Evolutionary conservation across 1,140 invertebrate species (phyloP).

Genomic region (Drosophila pseudoobscura): DNA sequence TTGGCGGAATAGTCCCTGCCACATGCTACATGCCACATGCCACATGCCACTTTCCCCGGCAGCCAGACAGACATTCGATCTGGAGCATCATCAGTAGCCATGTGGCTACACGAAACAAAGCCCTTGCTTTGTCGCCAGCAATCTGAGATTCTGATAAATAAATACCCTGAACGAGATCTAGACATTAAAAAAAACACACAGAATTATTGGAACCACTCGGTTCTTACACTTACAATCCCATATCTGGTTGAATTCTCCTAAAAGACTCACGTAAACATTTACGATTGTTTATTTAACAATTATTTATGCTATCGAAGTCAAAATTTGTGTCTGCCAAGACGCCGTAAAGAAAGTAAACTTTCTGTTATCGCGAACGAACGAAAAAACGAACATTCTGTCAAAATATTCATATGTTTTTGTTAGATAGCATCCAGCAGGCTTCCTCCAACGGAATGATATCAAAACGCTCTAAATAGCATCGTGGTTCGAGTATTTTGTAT

Average conservation of each 20-base stretch:
- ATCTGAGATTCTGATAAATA: conserved; percentile 9
- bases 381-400: not conserved
- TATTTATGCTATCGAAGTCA: conserved; percentile 8
- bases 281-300: conserved; percentile 31
- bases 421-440: conserved; percentile 9
- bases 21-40: too few species aligned
- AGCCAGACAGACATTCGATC: conserved; percentile 7
- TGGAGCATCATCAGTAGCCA: conserved; percentile 1
- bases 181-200: not conserved
- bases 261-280: conserved; percentile 25
- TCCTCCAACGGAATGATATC: conserved; percentile 42
- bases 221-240: not conserved
- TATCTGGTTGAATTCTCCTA: conserved; percentile 19
- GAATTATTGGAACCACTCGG: conserved; percentile 19
- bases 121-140: conserved; percentile 15
- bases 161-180: conserved; percentile 1
- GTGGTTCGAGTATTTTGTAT: conserved; percentile 1
- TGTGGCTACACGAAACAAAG: conserved; percentile 15
- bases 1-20: too few species aligned
- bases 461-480: conserved; percentile 73
- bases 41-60: too few species aligned
- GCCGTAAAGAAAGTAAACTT: conserved; percentile 3
- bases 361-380: conserved; percentile 17
- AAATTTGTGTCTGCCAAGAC: conserved; percentile 11
- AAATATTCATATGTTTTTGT: conserved; percentile 5